These are phyloP conservation scores for Tautogolabrus adspersus DNA, from an alignment of 2,113 vertebrate genomes.

Conservation along the genomic window DNA sequence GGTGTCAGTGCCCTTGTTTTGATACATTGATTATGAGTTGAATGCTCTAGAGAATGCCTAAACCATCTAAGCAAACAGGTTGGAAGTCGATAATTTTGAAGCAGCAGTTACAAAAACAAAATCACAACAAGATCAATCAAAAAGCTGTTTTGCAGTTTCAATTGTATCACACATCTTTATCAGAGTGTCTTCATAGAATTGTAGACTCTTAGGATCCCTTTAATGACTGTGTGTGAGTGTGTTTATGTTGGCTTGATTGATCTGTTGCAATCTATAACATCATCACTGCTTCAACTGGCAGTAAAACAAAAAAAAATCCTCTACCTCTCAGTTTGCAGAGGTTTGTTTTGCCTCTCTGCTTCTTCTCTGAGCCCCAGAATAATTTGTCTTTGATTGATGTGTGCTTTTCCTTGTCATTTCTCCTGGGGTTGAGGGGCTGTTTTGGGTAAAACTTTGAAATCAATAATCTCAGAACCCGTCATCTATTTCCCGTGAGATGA, in stretches of 20 bases:
- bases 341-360: background rate
- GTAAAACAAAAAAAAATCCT: background rate
- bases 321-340: background rate
- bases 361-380: background rate
- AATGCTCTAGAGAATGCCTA: too few species aligned
- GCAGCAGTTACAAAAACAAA: too few species aligned
- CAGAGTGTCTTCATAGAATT: background rate
- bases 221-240: background rate
- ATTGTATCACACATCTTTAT: background rate
- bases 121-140: too few species aligned
- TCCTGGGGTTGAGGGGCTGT: conserved; percentile 7
- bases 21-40: too few species aligned
- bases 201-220: background rate
- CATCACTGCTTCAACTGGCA: background rate
- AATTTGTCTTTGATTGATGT: conserved; percentile 27
- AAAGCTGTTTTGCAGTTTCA: too few species aligned
- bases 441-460: conserved; percentile 40
- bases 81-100: too few species aligned
- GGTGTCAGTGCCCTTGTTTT: too few species aligned
- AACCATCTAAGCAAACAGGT: too few species aligned
- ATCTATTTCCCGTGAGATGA: conserved; percentile 28
- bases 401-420: conserved; percentile 18
- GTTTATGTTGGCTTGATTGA: background rate
- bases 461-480: conserved; percentile 6
- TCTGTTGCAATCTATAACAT: background rate